Evolutionary conservation across 2,888 invertebrate genomes (phyloP), one percentile per base, ranked within the genome.

Genomic region (Campoletis raptor): DNA sequence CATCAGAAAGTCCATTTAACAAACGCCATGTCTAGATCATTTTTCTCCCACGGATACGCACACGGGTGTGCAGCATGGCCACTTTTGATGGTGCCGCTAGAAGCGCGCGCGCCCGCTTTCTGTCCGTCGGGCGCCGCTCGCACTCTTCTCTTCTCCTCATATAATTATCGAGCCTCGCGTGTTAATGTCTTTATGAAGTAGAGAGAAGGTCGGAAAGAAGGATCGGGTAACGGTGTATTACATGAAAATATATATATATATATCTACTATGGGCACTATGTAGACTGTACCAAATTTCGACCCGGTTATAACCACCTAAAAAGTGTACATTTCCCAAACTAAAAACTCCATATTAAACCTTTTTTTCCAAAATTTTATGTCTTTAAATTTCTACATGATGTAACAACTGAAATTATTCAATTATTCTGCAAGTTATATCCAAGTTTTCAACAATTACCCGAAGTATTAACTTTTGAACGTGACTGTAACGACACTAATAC

Each of bases 101-200:
- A 21, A 24, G 7, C 48, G 48, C 67, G 69, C 54, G 69, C 69
- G 69, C 64, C 64, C 54, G 61, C 61, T 30, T 69, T 85, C 87
- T 89, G 87, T 88, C 89, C 88, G 81, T 74, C 84, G 80, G 77
- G 45, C 79, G 74, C 78, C 81, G 83, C 80, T 36, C 85, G 52
- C 37, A 21, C 45, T 8, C 24, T 48, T 73, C 67, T 57, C 69
- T 69, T 52, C 82, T 52, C 54, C 37, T 37, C 54, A 66, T 88
- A 88, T 91, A 91, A 92, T 92, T 91, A 91, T 87, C 85, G 88
- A 89, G 87, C 42, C 89, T 92, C 89, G 91, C 91, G 91, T 90
- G 92, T 90, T 92, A 91, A 92, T 90, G 92, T 91, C 92, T 92
- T 92, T 89, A 92, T 92, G 88, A 83, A 82, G 89, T 86, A 87